Evolutionary conservation across 2,113 vertebrate genomes (phyloP), one percentile per base, ranked within the genome.

Genomic region (Stercorarius parasiticus): DNA sequence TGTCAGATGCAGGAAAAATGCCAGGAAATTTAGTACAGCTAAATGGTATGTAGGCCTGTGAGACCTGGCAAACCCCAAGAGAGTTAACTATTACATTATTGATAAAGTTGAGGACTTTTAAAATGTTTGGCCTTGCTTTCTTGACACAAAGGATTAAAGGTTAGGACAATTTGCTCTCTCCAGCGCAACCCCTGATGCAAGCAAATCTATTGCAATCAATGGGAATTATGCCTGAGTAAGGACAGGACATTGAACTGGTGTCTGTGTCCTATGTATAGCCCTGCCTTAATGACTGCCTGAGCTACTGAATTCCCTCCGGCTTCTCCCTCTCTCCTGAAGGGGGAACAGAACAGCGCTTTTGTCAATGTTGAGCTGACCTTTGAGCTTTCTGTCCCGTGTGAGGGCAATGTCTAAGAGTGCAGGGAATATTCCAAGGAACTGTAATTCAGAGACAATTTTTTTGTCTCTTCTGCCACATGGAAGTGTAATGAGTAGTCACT

Each of bases 61-160:
- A 95, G 96, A 79, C 66, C 59, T 91, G 85, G 80, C 95, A 96
- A 53, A 30, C 21, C 96, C 82, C 86, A 62, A 23, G 95, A 95
- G 92, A 96, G 82, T 91, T 95, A 96, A 97, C 96, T 93, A 97
- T 89, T 91, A 89, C 88, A 59, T 86, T 97, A 96, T 92, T 96
- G 95, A 95, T 95, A 96, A 93, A 89, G 95, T 38, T 82, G 73
- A 94, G 64, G 96, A 74, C 58, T 94, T 93, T 36, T 47, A 69
- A 94, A 95, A 90, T 45, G 89, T 82, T 87, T 93, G 95, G 92
- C 92, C 71, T 92, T 78, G 94, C 91, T 92, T 95, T 90, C 70
- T 67, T 93, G 85, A 84, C 93, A 89, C 36, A 38, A 40, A 88
- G 70, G 90, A 87, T 71, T 61, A 93, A 97, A 96, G 92, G 92